Evolutionary conservation across 2,797 vertebrate genomes (phyloP).

Genomic region (Hypotaenidia okinawae): DNA sequence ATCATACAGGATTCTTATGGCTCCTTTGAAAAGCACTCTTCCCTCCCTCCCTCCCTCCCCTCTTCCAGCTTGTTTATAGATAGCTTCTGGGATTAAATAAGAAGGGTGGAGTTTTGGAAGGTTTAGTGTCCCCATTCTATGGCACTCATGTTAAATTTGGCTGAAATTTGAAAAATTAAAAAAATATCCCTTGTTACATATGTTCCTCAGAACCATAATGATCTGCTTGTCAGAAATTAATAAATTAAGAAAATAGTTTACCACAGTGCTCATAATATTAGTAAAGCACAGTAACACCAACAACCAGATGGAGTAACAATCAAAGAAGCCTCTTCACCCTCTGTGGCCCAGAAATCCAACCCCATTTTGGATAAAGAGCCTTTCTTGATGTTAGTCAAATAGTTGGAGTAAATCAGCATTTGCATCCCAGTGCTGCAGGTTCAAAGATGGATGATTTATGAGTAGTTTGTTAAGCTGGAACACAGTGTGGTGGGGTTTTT

Average conservation of each 20-base stretch:
- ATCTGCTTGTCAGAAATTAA: not conserved
- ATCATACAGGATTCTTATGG: not conserved
- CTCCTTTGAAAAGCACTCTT: not conserved
- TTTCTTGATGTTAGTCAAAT: not conserved
- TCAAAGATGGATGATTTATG: not conserved
- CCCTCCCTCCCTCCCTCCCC: not conserved
- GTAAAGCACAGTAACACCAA: conserved; percentile 3
- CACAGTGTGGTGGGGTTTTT: not conserved
- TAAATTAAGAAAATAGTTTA: not conserved
- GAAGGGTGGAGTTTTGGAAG: not conserved
- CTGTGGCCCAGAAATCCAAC: not conserved
- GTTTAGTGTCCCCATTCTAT: not conserved
- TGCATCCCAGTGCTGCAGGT: not conserved
- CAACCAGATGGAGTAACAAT: not conserved
- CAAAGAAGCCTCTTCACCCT: not conserved
- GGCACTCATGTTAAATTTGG: not conserved
- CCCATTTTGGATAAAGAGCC: not conserved
- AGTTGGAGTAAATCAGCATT: not conserved
- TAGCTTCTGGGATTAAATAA: not conserved
- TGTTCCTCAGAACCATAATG: not conserved
- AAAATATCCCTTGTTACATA: not conserved
- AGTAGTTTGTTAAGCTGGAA: not conserved
- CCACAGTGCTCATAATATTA: conserved; percentile 35
- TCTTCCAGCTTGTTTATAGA: not conserved
- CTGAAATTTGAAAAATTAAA: not conserved